Evolutionary conservation across 2,113 vertebrate species (phyloP).

Genomic region (Phycodurus eques): DNA sequence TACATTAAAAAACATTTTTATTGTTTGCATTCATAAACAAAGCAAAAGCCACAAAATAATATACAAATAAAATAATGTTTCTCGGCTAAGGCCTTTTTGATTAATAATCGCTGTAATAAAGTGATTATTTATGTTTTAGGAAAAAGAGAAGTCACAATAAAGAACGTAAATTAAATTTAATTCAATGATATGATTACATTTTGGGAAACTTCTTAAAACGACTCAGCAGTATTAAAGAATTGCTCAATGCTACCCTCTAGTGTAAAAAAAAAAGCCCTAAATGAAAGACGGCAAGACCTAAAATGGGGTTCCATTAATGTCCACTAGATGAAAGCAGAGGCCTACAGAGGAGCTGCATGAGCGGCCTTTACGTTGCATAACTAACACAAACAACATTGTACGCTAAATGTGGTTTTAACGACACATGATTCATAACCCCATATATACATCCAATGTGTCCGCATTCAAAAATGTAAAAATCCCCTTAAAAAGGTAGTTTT

Average conservation of each 20-base stretch:
- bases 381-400: not conserved
- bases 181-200: not conserved
- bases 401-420: not conserved
- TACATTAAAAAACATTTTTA: too few species aligned
- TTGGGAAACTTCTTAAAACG: not conserved
- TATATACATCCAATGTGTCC: not conserved
- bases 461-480: not conserved
- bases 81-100: not conserved
- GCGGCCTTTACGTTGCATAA: not conserved
- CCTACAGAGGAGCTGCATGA: not conserved
- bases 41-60: not conserved
- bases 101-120: not conserved
- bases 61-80: not conserved
- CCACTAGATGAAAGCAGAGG: not conserved
- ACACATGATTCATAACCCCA: not conserved
- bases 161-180: not conserved
- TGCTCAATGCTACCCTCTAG: not conserved
- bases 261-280: not conserved
- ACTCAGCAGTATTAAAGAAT: not conserved
- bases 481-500: not conserved
- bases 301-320: not conserved
- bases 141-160: not conserved
- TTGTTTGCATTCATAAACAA: too few species aligned
- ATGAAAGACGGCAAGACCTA: not conserved
- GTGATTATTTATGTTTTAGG: not conserved